Evolutionary conservation across 2,797 vertebrate species (phyloP).

Genomic region (Margarornis squamiger): DNA sequence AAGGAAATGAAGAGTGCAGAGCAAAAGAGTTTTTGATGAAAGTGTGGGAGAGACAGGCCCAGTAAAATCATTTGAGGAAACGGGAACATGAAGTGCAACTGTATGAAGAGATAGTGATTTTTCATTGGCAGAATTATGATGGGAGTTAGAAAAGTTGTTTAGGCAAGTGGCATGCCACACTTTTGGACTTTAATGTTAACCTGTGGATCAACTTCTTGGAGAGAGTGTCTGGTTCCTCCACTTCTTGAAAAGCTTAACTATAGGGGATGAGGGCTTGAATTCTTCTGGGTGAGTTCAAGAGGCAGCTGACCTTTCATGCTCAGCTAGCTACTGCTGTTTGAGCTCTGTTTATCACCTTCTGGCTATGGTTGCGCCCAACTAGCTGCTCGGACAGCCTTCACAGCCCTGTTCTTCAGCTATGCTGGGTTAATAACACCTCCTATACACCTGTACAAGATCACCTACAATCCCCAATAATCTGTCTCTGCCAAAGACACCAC

Average conservation of each 20-base stretch:
- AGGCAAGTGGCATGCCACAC: background rate
- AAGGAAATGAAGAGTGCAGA: conserved; percentile 2
- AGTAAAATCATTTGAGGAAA: background rate
- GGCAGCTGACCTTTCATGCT: rapidly evolving
- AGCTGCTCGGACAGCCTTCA: background rate
- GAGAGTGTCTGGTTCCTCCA: background rate
- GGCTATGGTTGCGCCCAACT: background rate
- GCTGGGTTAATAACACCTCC: background rate
- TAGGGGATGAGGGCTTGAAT: background rate
- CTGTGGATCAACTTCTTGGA: background rate
- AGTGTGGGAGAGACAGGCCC: background rate
- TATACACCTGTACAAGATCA: too few species aligned
- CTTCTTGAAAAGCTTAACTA: background rate
- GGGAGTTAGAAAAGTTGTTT: background rate
- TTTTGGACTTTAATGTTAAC: background rate
- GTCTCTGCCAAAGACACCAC: background rate
- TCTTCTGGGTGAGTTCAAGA: background rate
- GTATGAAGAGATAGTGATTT: background rate
- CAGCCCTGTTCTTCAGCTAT: background rate
- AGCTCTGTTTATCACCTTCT: background rate
- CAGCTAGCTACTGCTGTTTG: background rate
- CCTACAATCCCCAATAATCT: background rate
- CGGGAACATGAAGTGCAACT: background rate
- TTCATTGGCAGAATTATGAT: background rate
- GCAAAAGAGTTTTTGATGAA: conserved; percentile 2